Evolutionary conservation across 2,888 invertebrate genomes (phyloP).

Genomic region (Crepidodera aurea): DNA sequence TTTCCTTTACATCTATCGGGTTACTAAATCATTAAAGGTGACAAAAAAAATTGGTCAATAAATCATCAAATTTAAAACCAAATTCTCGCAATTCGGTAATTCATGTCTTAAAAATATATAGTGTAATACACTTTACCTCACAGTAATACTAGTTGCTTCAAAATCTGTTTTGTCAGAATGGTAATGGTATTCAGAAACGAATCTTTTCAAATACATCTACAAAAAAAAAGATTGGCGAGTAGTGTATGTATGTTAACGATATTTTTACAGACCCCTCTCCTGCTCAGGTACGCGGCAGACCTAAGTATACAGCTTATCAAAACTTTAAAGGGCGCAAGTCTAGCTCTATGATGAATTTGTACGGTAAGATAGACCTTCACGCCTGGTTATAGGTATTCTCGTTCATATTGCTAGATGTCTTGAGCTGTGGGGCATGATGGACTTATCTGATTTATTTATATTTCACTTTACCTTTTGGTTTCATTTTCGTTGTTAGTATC

Average conservation of each 20-base stretch:
- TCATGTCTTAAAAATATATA: too few relatives aligned
- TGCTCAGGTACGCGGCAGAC: slow-evolving; percentile 80
- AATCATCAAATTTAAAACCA: too few relatives aligned
- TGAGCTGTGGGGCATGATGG: slow-evolving; percentile 45
- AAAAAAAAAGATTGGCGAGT: slow-evolving; percentile 50
- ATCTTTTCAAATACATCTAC: slow-evolving; percentile 15
- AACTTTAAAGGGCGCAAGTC: slow-evolving; percentile 92
- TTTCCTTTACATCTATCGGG: too few relatives aligned
- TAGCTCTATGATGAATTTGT: slow-evolving; percentile 95
- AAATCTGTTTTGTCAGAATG: slow-evolving; percentile 42
- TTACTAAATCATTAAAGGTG: too few relatives aligned
- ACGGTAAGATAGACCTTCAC: slow-evolving; percentile 77
- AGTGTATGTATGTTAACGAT: slow-evolving; percentile 60
- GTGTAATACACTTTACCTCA: slow-evolving; percentile 2
- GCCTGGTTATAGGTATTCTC: slow-evolving; percentile 48
- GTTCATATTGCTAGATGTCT: slow-evolving; percentile 44
- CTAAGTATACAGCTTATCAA: slow-evolving; percentile 86
- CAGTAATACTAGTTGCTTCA: slow-evolving; percentile 34
- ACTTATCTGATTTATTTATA: slow-evolving; percentile 36
- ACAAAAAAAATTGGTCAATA: too few relatives aligned
- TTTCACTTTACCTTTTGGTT: slow-evolving; percentile 27
- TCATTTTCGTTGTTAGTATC: slow-evolving; percentile 21
- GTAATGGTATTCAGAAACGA: slow-evolving; percentile 32
- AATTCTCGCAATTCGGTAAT: too few relatives aligned
- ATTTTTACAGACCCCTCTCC: slow-evolving; percentile 87